phyloP scores from a whole-genome alignment of 1,140 invertebrate species.

The Heliconius eleuchia region DNA sequence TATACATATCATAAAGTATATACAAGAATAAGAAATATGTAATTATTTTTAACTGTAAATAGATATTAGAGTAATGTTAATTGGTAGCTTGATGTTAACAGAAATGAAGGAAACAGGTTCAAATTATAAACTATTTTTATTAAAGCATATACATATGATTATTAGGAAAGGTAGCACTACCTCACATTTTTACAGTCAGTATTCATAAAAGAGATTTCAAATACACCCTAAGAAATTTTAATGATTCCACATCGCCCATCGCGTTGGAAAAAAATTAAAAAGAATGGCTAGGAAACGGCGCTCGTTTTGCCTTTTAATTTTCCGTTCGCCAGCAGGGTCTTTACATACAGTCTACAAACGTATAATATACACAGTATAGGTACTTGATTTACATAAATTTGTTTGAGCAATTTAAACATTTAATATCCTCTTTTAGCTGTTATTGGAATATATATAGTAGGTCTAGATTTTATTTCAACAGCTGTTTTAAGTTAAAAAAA shows the following conservation, averaged over 20 bases:
- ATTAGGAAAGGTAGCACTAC: neutral
- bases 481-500: too few relatives aligned
- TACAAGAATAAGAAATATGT: too few relatives aligned
- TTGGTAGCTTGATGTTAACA: too few relatives aligned
- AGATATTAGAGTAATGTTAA: too few relatives aligned
- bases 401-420: slow-evolving; percentile 17
- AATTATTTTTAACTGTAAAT: too few relatives aligned
- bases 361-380: slow-evolving; percentile 42
- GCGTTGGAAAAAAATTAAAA: slow-evolving; percentile 68
- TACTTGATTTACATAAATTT: slow-evolving; percentile 18
- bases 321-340: slow-evolving; percentile 65
- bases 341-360: slow-evolving; percentile 39
- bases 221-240: slow-evolving; percentile 66
- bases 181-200: neutral
- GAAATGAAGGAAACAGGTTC: too few relatives aligned
- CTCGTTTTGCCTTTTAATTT: slow-evolving; percentile 77
- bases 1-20: too few relatives aligned
- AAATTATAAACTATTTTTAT: too few relatives aligned
- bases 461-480: neutral
- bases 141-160: too few relatives aligned
- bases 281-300: slow-evolving; percentile 68
- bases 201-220: slow-evolving; percentile 25
- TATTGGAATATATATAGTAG: neutral
- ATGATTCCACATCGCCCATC: slow-evolving; percentile 63
- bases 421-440: neutral